Evolutionary conservation across 30 jellyfish, hydroid and myxozoan genomes (phyloP), one percentile per base, ranked within the genome.

Genomic region (Hydractinia echinata): DNA sequence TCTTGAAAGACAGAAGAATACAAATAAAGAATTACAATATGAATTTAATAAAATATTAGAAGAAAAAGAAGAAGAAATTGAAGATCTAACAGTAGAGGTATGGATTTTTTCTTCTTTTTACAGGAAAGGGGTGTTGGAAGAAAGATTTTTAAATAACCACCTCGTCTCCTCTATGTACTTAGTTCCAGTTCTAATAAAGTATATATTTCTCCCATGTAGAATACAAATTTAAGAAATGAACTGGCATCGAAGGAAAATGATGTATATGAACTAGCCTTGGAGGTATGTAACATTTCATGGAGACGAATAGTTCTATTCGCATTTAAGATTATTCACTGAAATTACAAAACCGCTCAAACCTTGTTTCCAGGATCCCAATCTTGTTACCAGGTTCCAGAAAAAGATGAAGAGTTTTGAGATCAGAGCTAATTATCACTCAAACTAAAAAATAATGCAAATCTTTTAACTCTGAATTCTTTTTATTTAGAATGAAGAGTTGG

Each of bases 401-500:
- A 30, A 1, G 44, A 30, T 30, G 44, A 2, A 30, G 44, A 30
- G 44, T 2, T 30, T 30, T 30, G 44, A 30, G 44, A 30, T 30
- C 44, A 30, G 44, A 2, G 44, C 44, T 30, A 2, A 30, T 30
- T 30, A 30, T 30, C 44, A 30, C 44, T 30, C 44, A 0, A 30
- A 30, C 1, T 30, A 30, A 30, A 30, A 30, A 30, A 30, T 30
- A 30, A 30, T 30, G 44, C 44, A 30, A 30, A 30, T 30, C 44
- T 30, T 30, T 30, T 30, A 30, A 30, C 44, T 30, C 1, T 30
- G 44, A 30, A 30, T 30, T 30, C 44, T 30, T 64, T 64, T 64
- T 51, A 4, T 51, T 7, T 64, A 71, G 81, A 71, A 71, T 71
- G 81, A 71, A 71, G 81, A 71, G 51, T 50, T 71, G 53, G 61